Percentiles rank a stretch among this genome's conserved stretches.
Conservation (phyloP, 2,888 invertebrate species). For the Amiota minor region DNA sequence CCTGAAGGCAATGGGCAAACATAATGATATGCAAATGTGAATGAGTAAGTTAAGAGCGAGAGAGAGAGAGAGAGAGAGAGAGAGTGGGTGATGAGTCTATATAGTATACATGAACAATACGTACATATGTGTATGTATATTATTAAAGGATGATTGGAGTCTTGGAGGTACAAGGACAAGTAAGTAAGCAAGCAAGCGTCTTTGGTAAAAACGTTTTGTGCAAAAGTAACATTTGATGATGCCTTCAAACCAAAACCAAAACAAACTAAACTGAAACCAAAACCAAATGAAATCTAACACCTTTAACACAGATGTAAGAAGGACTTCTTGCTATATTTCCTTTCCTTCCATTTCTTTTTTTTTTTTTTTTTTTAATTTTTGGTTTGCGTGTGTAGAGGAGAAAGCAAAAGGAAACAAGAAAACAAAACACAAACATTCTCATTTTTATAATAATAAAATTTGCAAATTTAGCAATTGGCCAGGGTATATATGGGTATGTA, state of each 20-base stretch:
- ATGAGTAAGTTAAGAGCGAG: conserved; percentile 40
- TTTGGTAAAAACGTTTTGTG: conserved; percentile 1
- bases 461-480: conserved; percentile 28
- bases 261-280: background rate
- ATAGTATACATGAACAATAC: background rate
- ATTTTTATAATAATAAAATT: conserved; percentile 20
- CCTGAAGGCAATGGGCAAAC: conserved; percentile 46
- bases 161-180: too few species aligned
- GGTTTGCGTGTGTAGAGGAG: background rate
- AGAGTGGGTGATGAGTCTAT: background rate
- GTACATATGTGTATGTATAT: background rate
- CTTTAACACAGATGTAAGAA: background rate
- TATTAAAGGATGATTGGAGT: background rate
- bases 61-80: too few species aligned
- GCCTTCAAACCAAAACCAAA: background rate
- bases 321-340: background rate
- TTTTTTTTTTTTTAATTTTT: background rate
- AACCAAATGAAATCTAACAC: conserved; percentile 9
- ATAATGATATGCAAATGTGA: conserved; percentile 65
- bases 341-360: too few species aligned
- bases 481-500: conserved; percentile 16
- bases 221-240: background rate
- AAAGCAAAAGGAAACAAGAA: background rate
- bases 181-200: background rate
- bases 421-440: conserved; percentile 1